A percentile compares a stretch with the other conserved stretches of the same genome.
Conservation (phyloP, 2,113 vertebrate genomes). For the Chaetorhynchus papuensis region DNA sequence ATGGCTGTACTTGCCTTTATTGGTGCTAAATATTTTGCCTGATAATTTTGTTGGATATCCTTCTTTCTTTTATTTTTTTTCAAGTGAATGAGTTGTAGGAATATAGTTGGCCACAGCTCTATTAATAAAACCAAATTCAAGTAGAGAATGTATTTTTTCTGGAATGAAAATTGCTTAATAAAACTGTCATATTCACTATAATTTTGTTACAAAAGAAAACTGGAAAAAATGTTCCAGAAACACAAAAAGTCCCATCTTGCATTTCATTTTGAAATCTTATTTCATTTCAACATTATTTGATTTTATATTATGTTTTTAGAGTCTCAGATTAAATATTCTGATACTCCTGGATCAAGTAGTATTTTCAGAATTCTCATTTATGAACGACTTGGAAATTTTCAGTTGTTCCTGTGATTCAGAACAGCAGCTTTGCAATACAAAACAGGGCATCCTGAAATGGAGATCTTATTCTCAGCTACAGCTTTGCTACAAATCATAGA, state of each 20-base stretch:
- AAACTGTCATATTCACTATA: constrained; percentile 48
- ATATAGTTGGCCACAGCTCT: constrained; percentile 17
- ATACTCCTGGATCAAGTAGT: neutral
- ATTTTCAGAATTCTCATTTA: constrained; percentile 15
- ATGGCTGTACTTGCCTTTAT: constrained; percentile 4
- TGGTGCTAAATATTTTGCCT: constrained; percentile 42
- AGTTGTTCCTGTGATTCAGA: neutral
- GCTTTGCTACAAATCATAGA: neutral
- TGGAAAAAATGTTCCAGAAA: constrained; percentile 49
- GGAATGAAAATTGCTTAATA: constrained; percentile 56
- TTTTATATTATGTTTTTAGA: constrained; percentile 31
- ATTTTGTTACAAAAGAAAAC: constrained; percentile 55
- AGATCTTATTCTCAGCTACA: neutral
- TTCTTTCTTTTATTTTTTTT: neutral
- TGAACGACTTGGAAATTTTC: neutral
- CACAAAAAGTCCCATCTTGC: neutral
- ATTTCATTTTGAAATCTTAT: constrained; percentile 46
- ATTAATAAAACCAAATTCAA: constrained; percentile 53
- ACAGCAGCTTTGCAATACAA: neutral
- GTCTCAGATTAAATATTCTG: neutral
- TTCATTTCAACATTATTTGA: constrained; percentile 37
- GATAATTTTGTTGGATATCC: constrained; percentile 34
- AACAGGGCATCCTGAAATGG: neutral
- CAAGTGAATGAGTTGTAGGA: constrained; percentile 16
- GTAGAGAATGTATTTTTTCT: constrained; percentile 48